phyloP scores from a whole-genome alignment of 2,888 invertebrate species.

The Nephrotoma appendiculata region DNA sequence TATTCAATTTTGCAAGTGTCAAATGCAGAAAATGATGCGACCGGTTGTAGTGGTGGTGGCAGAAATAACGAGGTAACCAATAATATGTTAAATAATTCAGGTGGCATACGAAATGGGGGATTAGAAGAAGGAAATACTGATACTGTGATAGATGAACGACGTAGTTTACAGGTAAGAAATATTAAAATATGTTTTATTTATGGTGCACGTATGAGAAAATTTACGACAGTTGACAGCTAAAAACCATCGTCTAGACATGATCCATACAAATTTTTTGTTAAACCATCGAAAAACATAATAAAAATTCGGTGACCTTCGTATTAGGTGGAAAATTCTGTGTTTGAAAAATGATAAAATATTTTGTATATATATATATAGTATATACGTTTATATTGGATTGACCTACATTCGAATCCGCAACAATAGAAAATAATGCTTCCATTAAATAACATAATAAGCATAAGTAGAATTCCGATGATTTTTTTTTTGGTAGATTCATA shows the following conservation, averaged over 20 bases:
- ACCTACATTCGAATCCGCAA: background rate
- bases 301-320: background rate
- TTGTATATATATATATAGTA: background rate
- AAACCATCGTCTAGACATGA: background rate
- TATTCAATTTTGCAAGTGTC: background rate
- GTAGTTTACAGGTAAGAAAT: conserved; percentile 6
- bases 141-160: conserved; percentile 11
- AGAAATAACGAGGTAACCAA: conserved; percentile 4
- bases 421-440: background rate
- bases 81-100: background rate
- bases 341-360: background rate
- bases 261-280: background rate
- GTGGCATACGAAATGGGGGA: background rate
- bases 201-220: background rate
- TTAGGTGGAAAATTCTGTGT: background rate
- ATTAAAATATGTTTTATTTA: background rate
- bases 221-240: background rate
- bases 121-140: conserved; percentile 7
- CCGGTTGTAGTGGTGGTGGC: background rate
- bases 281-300: background rate
- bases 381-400: background rate
- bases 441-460: background rate
- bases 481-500: background rate
- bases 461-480: background rate
- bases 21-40: background rate